Evolutionary conservation across 2,888 invertebrate species (phyloP).

Genomic region (Eudasyphora cyanicolor): DNA sequence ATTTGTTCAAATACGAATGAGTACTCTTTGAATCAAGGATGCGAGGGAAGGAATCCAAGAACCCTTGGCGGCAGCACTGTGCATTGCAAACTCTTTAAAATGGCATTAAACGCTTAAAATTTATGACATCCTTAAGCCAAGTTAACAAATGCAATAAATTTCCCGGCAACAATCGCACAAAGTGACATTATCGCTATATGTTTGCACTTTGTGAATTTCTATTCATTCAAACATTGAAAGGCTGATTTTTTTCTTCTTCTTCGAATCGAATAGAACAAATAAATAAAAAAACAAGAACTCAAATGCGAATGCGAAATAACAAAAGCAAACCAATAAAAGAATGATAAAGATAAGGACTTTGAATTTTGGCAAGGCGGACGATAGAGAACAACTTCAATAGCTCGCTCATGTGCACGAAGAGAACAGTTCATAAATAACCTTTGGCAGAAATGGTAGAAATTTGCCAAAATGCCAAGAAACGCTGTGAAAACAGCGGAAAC

Average conservation of each 20-base stretch:
- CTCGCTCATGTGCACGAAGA: not conserved
- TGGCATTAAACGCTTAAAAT: conserved; percentile 67
- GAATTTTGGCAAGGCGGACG: conserved; percentile 8
- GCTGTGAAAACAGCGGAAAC: conserved; percentile 46
- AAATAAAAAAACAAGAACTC: conserved; percentile 73
- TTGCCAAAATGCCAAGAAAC: conserved; percentile 41
- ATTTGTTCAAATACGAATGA: not conserved
- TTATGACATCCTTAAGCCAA: conserved; percentile 66
- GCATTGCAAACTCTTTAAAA: conserved; percentile 63
- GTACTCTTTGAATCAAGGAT: no score
- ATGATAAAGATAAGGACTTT: conserved; percentile 62
- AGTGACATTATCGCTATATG: conserved; percentile 73
- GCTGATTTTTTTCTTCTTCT: not conserved
- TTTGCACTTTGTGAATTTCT: conserved; percentile 75
- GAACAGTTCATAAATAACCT: conserved; percentile 65
- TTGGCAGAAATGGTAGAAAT: conserved; percentile 7
- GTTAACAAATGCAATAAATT: conserved; percentile 71
- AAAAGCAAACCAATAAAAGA: conserved; percentile 54
- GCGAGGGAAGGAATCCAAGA: no score
- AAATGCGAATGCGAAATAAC: conserved; percentile 59
- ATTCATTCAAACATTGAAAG: not conserved
- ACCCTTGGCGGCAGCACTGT: not conserved
- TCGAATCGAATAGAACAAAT: conserved; percentile 73
- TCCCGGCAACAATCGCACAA: conserved; percentile 65
- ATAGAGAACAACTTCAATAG: conserved; percentile 18